Evolutionary conservation across 2,888 invertebrate genomes (phyloP).

Genomic region (Blomia tropicalis): DNA sequence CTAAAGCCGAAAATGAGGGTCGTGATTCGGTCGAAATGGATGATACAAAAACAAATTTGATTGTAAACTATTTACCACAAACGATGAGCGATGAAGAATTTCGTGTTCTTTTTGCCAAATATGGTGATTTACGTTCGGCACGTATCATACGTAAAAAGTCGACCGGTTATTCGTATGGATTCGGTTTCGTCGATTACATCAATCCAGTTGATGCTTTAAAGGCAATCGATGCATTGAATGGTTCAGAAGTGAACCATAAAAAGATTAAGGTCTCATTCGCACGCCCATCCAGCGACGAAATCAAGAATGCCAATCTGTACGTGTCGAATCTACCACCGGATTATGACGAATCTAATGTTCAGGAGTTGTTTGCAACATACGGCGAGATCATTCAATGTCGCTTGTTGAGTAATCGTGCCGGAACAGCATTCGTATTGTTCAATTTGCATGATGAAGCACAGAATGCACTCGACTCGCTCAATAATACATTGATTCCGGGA

Average conservation of each 20-base stretch:
- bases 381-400: constrained; percentile 83
- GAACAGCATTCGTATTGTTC: constrained; percentile 67
- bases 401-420: constrained; percentile 62
- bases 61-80: constrained; percentile 88
- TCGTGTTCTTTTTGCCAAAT: constrained; percentile 67
- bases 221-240: constrained; percentile 72
- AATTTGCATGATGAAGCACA: constrained; percentile 76
- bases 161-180: constrained; percentile 90
- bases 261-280: constrained; percentile 84
- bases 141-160: constrained; percentile 46
- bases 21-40: no score
- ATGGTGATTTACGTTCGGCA: constrained; percentile 74
- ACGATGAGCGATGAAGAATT: constrained; percentile 74
- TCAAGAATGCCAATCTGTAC: constrained; percentile 83
- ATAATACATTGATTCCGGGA: constrained; percentile 62
- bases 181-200: constrained; percentile 82
- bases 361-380: constrained; percentile 67
- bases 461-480: constrained; percentile 66
- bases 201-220: constrained; percentile 65
- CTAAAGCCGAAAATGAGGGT: background rate
- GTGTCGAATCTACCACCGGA: constrained; percentile 64
- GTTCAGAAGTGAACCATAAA: constrained; percentile 73
- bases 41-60: constrained; percentile 53
- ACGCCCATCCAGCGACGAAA: constrained; percentile 72
- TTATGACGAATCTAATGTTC: constrained; percentile 53